Base-by-base conservation (phyloP, 1,140 invertebrate species). In the Piezodorus guildinii region DNA sequence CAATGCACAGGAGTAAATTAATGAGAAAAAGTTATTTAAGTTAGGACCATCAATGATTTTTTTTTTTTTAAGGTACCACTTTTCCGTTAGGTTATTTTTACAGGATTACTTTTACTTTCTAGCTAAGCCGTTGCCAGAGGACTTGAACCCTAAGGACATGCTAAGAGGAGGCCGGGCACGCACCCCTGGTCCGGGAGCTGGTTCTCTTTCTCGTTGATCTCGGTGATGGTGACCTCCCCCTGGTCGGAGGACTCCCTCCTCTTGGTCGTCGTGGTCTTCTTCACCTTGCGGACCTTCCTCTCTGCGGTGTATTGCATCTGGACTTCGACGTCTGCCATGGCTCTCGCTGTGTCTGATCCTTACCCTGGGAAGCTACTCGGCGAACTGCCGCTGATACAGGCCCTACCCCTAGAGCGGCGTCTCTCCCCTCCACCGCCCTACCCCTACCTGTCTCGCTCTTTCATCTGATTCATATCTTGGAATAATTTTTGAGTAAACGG, bases 271-370 rank as follows among this genome's bases (percentile, higher is more conserved):
- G 83, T 85, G 69, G 84, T 82, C 78, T 91, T 92, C 80, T 90
- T 91, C 78, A 89, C 86, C 83, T 91, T 91, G 76, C 87, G 86
- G 74, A 87, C 86, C 78, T 90, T 90, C 75, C 86, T 83, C 79
- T 89, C 86, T 69, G 86, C 87, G 71, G 85, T 85, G 75, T 83
- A 88, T 77, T 88, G 86, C 80, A 87, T 85, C 80, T 85, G 83
- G 65, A 85, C 83, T 77, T 91, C 88, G 73, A 90, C 88, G 80
- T 91, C 88, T 75, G 87, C 87, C 88, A 91, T 90, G 76, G 61
- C 49, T 23, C 23, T 61, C 43, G 58, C 52, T 62, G 23, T 46
- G 45, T 65, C n/a, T n/a, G n/a, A n/a, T n/a, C 59, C 46, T 46
- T 46, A 39, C 52, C 25, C 49, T 59, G 63, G 27, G 62, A 60